Base-by-base conservation (phyloP, 1,140 invertebrate genomes). In the Cyclargus thomasi region DNA sequence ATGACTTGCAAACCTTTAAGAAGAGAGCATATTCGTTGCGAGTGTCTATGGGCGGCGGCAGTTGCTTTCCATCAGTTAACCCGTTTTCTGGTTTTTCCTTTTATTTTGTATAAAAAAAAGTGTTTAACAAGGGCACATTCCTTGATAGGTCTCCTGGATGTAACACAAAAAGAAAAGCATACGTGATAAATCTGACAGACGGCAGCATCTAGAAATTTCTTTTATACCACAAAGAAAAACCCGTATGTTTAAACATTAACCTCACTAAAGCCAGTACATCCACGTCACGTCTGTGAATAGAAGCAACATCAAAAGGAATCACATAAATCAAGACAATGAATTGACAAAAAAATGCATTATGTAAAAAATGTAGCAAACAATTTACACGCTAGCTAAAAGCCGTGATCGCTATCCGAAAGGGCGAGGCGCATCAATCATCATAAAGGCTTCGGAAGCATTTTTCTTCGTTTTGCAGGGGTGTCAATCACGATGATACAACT, bases 371-470 rank as follows among this genome's bases (percentile, higher is more conserved):
- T 66, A 57, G 53, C 64, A 66, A 66, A 66, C 64, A 66, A 66
- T 66, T 66, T 66, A 55, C 63, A 65, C 67, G 39, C 62, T 39
- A 70, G 23, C 66, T 68, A 71, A 71, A 71, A 68, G 66, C 55
- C 63, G 20, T 36, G 63, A 64, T 68, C 64, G 57, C 55, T 53
- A 68, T 57, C 39, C 67, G 20, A 59, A 59, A 68, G 64, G 66
- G 63, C 57, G 69, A 53, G 65, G 63, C 65, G 62, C 72, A 81
- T 83, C 81, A 83, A 83, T 83, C 81, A 80, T 78, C 77, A 83
- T 75, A 75, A 75, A 75, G 63, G 47, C 63, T 69, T 67, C 65
- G 70, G 69, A 73, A 75, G 74, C 67, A 74, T 75, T 75, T 75
- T 75, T 75, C 74, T 73, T 73, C 69, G 71, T 74, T 72, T 70